Percentiles rank a stretch among this genome's conserved stretches.
These are phyloP conservation scores for Tribolium freemani DNA, from an alignment of 2,888 invertebrate species.

Conservation along the genomic window DNA sequence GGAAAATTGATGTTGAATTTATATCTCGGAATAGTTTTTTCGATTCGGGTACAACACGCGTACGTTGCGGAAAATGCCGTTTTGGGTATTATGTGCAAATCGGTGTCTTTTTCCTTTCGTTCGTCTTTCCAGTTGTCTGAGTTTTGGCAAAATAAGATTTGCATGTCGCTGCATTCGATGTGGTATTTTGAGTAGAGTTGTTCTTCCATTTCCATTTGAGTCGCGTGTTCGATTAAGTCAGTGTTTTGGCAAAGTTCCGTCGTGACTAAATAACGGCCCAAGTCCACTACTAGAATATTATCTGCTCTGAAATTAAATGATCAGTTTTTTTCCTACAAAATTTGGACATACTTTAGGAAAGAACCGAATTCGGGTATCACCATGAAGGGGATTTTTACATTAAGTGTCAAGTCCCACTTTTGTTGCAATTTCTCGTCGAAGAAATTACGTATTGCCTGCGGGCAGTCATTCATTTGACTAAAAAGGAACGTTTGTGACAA, in stretches of 20 bases:
- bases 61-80: slow-evolving; percentile 66
- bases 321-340: not conserved
- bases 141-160: slow-evolving; percentile 74
- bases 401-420: slow-evolving; percentile 74
- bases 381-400: slow-evolving; percentile 82
- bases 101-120: slow-evolving; percentile 79
- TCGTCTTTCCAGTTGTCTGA: slow-evolving; percentile 83
- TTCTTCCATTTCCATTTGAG: slow-evolving; percentile 87
- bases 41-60: slow-evolving; percentile 59
- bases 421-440: slow-evolving; percentile 57
- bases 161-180: slow-evolving; percentile 77
- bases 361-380: slow-evolving; percentile 83
- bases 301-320: slow-evolving; percentile 72
- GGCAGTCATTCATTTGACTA: not conserved
- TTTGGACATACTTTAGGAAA: slow-evolving; percentile 72
- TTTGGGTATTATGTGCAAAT: slow-evolving; percentile 81
- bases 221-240: slow-evolving; percentile 79
- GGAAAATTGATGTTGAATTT: slow-evolving; percentile 82
- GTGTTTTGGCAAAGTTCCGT: slow-evolving; percentile 82
- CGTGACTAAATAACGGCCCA: slow-evolving; percentile 77
- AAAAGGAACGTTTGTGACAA: not conserved
- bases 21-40: slow-evolving; percentile 71
- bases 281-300: slow-evolving; percentile 79
- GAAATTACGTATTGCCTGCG: slow-evolving; percentile 13
- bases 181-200: slow-evolving; percentile 83